phyloP scores from a whole-genome alignment of 2,113 vertebrate species.

The Baryphthengus martii region DNA sequence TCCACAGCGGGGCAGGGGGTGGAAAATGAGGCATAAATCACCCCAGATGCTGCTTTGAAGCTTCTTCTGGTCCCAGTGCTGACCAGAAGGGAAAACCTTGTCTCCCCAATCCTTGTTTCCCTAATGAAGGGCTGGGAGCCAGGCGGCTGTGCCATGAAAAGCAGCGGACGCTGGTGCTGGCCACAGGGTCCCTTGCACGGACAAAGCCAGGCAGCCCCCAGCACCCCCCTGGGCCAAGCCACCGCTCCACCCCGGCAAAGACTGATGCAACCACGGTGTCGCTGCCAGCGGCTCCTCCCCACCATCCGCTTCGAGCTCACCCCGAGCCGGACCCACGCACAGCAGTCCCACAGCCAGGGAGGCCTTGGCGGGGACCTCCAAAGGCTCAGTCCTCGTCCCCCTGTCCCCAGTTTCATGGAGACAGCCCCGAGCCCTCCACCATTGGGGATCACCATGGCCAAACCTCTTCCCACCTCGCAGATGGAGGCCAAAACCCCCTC shows the following conservation, averaged over 20 bases:
- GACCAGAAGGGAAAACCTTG: not conserved
- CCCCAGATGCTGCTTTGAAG: rapidly evolving
- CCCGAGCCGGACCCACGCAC: not conserved
- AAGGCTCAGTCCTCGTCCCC: rapidly evolving
- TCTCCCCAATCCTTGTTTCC: rapidly evolving
- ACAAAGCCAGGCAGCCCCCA: not conserved
- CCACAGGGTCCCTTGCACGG: rapidly evolving
- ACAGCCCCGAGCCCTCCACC: not conserved
- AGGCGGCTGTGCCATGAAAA: rapidly evolving
- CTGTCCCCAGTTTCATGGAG: rapidly evolving
- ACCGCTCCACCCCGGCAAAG: not conserved
- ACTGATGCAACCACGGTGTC: not conserved
- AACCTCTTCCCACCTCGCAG: rapidly evolving
- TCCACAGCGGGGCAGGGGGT: not conserved
- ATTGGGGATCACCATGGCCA: rapidly evolving
- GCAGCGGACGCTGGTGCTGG: not conserved
- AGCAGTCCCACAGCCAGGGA: not conserved
- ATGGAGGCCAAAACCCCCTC: not conserved
- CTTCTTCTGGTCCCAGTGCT: not conserved
- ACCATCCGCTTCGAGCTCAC: not conserved
- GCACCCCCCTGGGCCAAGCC: not conserved
- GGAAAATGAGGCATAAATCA: not conserved
- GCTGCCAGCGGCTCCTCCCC: constrained; percentile 25
- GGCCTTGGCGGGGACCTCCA: rapidly evolving
- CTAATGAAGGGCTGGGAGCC: rapidly evolving